Conservation (phyloP, 2,113 vertebrate genomes). For the Oryctolagus cuniculus region DNA sequence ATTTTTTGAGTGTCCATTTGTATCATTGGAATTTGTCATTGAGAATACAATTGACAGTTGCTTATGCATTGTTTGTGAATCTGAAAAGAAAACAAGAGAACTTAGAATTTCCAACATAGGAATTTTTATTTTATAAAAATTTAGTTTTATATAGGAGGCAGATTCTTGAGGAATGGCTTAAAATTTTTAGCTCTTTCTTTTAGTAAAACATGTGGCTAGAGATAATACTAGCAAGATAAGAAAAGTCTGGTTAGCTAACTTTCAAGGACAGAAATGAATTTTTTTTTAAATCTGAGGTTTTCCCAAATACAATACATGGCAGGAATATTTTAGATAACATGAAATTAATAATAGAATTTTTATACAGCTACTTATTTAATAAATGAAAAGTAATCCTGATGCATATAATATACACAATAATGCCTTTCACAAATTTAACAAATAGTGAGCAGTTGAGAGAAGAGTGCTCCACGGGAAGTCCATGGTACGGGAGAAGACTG, state of each 20-base stretch:
- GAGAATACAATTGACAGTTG: background rate
- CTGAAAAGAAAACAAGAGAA: background rate
- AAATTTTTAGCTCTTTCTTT: background rate
- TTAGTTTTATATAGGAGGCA: conserved; percentile 13
- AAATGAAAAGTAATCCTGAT: background rate
- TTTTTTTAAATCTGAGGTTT: background rate
- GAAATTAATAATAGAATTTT: conserved; percentile 23
- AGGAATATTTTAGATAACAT: background rate
- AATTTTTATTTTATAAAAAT: conserved; percentile 29
- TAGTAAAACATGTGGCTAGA: background rate
- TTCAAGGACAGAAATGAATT: background rate
- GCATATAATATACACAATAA: background rate
- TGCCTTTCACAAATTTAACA: background rate
- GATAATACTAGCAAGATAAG: background rate
- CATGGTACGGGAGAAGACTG: background rate
- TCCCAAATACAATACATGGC: background rate
- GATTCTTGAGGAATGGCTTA: background rate
- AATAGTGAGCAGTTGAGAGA: background rate
- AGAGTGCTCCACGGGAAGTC: background rate
- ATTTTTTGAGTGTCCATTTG: background rate
- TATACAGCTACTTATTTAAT: conserved; percentile 9
- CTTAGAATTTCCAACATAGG: conserved; percentile 13
- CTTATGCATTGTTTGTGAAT: background rate
- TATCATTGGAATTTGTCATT: background rate
- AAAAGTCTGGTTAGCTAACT: background rate